Conservation (phyloP, 2,888 invertebrate species). For the Nemoura dubitans region DNA sequence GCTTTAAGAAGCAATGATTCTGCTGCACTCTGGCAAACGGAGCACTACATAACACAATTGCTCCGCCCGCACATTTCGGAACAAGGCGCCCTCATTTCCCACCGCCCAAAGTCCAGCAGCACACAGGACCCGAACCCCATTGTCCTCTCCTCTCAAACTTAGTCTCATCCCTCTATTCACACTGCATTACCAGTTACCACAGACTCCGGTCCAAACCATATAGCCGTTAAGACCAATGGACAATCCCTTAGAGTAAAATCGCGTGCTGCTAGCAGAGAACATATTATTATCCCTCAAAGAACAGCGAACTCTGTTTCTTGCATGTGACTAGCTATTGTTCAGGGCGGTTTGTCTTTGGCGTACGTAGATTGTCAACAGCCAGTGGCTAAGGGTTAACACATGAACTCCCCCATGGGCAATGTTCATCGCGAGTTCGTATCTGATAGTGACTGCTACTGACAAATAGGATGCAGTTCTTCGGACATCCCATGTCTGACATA, state of each 20-base stretch:
- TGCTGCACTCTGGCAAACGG: background rate
- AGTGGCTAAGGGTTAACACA: background rate
- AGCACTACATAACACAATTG: background rate
- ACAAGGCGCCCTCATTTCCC: background rate
- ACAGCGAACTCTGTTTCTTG: background rate
- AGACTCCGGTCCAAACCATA: background rate
- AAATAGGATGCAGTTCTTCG: background rate
- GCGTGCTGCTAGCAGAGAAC: background rate
- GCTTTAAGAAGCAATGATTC: background rate
- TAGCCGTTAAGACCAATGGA: background rate
- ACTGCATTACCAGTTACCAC: background rate
- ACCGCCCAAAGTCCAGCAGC: background rate
- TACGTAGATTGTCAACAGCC: background rate
- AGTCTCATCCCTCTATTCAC: background rate
- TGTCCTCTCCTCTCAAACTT: background rate
- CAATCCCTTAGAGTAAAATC: background rate
- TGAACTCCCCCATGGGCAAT: background rate
- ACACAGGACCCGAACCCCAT: background rate
- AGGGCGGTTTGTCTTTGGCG: background rate
- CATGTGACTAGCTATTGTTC: background rate
- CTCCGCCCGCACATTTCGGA: background rate
- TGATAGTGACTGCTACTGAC: background rate
- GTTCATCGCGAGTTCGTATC: background rate
- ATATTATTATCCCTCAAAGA: background rate
- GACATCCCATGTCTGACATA: background rate